Percentiles rank a stretch among this genome's conserved stretches.
Conservation (phyloP, 2,888 invertebrate genomes). For the Leptarthrus brevirostris region DNA sequence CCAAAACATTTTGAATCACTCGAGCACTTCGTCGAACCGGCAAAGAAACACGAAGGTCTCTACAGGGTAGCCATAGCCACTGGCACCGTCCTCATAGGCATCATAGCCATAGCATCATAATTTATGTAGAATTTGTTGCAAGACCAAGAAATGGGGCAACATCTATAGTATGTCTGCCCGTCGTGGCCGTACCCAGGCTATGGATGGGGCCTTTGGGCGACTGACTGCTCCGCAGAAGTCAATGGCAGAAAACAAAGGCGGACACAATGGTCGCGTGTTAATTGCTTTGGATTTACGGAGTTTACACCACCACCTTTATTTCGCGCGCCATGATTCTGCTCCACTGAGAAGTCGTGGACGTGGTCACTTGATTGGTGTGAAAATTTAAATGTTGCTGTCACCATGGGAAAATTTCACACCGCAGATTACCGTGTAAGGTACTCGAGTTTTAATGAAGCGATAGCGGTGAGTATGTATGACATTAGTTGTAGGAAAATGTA, state of each 20-base stretch:
- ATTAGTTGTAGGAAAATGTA: too few species aligned
- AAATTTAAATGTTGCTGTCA: constrained; percentile 2
- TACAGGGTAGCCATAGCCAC: constrained; percentile 5
- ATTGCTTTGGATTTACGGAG: constrained; percentile 24
- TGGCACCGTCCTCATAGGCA: constrained; percentile 16
- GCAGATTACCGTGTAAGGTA: too few species aligned
- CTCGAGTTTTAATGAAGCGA: constrained; percentile 8
- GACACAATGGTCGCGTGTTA: constrained; percentile 36
- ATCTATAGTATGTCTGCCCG: neutral
- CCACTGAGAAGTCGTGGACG: constrained; percentile 7
- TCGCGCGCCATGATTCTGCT: neutral
- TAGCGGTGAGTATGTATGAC: neutral
- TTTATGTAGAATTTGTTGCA: constrained; percentile 14
- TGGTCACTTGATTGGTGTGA: constrained; percentile 33
- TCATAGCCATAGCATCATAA: constrained; percentile 22
- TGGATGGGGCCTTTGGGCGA: neutral
- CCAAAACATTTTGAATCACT: constrained; percentile 59
- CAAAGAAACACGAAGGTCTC: neutral
- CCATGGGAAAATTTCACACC: constrained; percentile 18
- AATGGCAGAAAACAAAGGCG: constrained; percentile 38
- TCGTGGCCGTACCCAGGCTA: neutral
- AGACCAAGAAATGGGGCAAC: constrained; percentile 38
- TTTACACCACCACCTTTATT: constrained; percentile 5
- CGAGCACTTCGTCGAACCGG: neutral
- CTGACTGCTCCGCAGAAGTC: constrained; percentile 11